Evolutionary conservation across 2,113 vertebrate species (phyloP), one percentile per base, ranked within the genome.

Genomic region (Cairina moschata): DNA sequence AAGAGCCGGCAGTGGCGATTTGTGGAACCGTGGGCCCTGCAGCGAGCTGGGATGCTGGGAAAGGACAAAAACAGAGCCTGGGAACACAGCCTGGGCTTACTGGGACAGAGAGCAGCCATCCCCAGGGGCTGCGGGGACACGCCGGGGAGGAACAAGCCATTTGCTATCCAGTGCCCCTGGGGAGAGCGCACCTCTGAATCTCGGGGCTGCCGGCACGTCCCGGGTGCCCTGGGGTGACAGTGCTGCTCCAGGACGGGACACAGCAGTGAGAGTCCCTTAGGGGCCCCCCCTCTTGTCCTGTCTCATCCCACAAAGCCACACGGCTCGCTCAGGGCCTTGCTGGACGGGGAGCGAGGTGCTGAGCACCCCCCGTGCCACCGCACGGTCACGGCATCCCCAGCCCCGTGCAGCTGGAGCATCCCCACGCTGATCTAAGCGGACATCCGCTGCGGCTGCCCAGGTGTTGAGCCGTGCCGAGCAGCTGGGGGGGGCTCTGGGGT

Each of bases 91-190:
- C 79, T 86, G 0, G 0, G 56, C 32, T 62, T 31, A 15, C 26
- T 0, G 0, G 65, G 62, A 48, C 77, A 91, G 50, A 59, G 81
- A 94, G 87, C 11, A 2, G 22, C 20, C 1, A 2, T 73, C 87
- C 40, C 93, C 62, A 32, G 67, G 78, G 92, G 11, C 40, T n/a
- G 54, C 0, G 0, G 32, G 67, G 72, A 79, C 3, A 0, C 0
- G 0, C 18, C 3, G 34, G 8, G 52, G 40, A 26, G 25, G 32
- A 50, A 66, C 3, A 6, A 0, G 1, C 34, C 13, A 0, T 58
- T 72, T 38, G 42, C 48, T 90, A 15, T 75, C 28, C 58, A 56
- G 66, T 2, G 17, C 34, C 60, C 54, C 28, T 0, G 0, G 38
- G 56, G 28, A 11, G 82, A 85, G 38, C 73, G 85, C 21, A 54